Conservation (phyloP, 2,888 invertebrate species). For the Protodeltote pygarga region DNA sequence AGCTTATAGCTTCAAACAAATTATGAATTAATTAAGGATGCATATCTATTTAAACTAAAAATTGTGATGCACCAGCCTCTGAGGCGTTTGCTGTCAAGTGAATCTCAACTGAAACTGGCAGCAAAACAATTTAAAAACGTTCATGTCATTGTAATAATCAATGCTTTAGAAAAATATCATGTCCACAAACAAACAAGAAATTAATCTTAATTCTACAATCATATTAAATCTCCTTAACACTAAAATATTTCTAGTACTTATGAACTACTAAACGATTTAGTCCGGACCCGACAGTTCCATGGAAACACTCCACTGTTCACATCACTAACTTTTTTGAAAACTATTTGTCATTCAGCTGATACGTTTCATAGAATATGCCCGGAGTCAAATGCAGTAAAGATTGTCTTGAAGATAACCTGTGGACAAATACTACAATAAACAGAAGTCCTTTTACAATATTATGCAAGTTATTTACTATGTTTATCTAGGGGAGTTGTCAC, state of each 20-base stretch:
- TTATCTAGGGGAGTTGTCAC: too few species aligned
- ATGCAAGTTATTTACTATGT: too few species aligned
- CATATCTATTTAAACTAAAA: slow-evolving; percentile 56
- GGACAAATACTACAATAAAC: slow-evolving; percentile 2
- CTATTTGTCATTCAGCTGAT: slow-evolving; percentile 74
- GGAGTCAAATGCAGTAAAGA: slow-evolving; percentile 79
- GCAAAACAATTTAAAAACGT: slow-evolving; percentile 60
- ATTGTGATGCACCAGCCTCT: slow-evolving; percentile 62
- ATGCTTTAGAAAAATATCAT: slow-evolving; percentile 71
- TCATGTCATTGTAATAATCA: slow-evolving; percentile 55
- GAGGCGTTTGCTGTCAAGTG: slow-evolving; percentile 20
- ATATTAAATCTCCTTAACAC: slow-evolving; percentile 82
- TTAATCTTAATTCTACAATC: slow-evolving; percentile 82
- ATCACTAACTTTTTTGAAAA: slow-evolving; percentile 75
- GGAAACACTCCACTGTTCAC: slow-evolving; percentile 80
- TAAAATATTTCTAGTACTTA: slow-evolving; percentile 79
- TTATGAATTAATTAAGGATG: slow-evolving; percentile 47
- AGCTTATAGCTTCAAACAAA: slow-evolving; percentile 69
- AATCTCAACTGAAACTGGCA: slow-evolving; percentile 45
- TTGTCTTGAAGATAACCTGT: slow-evolving; percentile 63
- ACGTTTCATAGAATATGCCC: slow-evolving; percentile 72
- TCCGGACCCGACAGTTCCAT: slow-evolving; percentile 78
- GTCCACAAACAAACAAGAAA: slow-evolving; percentile 73
- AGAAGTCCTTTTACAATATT: too few species aligned
- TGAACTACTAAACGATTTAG: slow-evolving; percentile 70